These are phyloP conservation scores for Anhinga anhinga DNA, from an alignment of 2,113 vertebrate species.

Conservation along the genomic window DNA sequence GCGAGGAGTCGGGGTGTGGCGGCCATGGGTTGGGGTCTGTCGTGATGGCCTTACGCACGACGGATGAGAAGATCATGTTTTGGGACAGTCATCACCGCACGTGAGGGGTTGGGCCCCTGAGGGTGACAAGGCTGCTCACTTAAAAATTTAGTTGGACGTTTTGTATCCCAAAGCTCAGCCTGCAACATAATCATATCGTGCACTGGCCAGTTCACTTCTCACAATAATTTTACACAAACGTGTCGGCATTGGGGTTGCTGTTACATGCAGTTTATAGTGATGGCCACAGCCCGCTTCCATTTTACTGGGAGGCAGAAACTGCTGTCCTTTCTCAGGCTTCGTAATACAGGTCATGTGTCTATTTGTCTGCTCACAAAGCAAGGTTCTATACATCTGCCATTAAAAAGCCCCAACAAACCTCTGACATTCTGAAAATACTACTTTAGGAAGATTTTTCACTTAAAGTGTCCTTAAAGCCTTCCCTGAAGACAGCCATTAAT, in stretches of 20 bases:
- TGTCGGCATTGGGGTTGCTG: background rate
- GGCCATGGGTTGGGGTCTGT: background rate
- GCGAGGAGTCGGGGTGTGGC: accelerated
- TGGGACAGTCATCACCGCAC: background rate
- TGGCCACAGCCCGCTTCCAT: background rate
- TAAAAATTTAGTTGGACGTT: background rate
- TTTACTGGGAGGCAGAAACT: background rate
- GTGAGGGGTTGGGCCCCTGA: background rate
- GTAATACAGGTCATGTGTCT: background rate
- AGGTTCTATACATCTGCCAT: background rate
- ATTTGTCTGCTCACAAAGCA: background rate
- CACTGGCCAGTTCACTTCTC: background rate
- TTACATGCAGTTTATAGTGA: background rate
- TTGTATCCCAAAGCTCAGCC: background rate
- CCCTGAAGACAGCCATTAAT: background rate
- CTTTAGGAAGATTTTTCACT: background rate
- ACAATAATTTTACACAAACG: background rate
- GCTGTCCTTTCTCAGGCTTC: background rate
- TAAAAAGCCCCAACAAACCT: background rate
- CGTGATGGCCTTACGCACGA: accelerated
- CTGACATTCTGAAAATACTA: background rate
- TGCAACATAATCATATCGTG: background rate
- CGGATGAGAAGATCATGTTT: accelerated
- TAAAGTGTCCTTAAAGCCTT: background rate
- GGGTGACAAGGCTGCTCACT: background rate